Conservation (phyloP, 2,113 vertebrate species). For the Hepsetus odoe region DNA sequence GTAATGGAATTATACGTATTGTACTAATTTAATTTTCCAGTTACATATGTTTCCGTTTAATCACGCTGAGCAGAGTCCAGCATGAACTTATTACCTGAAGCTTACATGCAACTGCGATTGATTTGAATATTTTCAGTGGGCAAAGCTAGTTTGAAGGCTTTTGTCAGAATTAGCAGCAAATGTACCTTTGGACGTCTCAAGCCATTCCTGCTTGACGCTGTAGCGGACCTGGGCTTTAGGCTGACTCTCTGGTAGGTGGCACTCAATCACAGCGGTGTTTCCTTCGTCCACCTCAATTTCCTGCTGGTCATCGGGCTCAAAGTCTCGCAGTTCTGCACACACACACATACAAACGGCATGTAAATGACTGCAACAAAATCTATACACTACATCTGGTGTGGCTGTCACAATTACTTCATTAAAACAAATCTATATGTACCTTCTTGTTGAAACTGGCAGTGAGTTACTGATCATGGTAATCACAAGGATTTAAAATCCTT, state of each 20-base stretch:
- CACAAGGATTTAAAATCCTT: too few relatives aligned
- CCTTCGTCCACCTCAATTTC: slow-evolving; percentile 97
- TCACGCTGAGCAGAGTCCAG: too few relatives aligned
- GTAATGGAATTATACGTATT: too few relatives aligned
- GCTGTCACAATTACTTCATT: too few relatives aligned
- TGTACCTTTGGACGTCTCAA: slow-evolving; percentile 92
- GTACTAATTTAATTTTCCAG: too few relatives aligned
- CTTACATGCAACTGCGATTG: too few relatives aligned
- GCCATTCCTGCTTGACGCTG: slow-evolving; percentile 97
- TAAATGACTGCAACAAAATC: neutral
- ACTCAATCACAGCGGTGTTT: slow-evolving; percentile 94
- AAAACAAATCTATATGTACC: too few relatives aligned
- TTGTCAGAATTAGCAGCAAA: neutral
- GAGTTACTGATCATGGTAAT: too few relatives aligned
- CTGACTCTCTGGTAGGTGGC: slow-evolving; percentile 94
- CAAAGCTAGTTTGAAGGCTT: neutral
- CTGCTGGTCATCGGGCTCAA: slow-evolving; percentile 89
- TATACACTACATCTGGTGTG: neutral
- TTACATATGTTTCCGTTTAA: too few relatives aligned
- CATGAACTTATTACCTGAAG: too few relatives aligned
- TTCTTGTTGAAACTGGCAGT: too few relatives aligned
- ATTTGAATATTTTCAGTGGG: too few relatives aligned
- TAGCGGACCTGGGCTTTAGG: slow-evolving; percentile 97
- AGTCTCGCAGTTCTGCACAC: slow-evolving; percentile 90
- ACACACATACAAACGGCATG: slow-evolving; percentile 36